phyloP scores from a whole-genome alignment of 53 echinoderm and acorn worm species.

The Stichopus horrens region DNA sequence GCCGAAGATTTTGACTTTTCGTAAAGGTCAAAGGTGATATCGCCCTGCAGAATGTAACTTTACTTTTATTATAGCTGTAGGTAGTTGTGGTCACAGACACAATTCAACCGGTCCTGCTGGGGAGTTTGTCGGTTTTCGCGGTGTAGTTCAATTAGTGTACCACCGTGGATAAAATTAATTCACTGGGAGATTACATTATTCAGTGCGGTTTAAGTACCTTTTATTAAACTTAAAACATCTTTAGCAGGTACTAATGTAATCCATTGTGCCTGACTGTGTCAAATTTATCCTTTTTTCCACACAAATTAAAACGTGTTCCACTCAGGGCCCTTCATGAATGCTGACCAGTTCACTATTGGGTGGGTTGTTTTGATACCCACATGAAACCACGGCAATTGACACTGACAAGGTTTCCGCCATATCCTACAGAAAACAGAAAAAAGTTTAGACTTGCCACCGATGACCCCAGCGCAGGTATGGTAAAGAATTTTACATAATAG shows the following conservation, averaged over 20 bases:
- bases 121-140: neutral
- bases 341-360: too few species aligned
- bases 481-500: too few species aligned
- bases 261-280: neutral
- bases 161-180: neutral
- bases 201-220: constrained; percentile 9
- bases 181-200: neutral
- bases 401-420: too few species aligned
- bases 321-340: too few species aligned
- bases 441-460: too few species aligned
- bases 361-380: too few species aligned
- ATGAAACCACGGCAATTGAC: too few species aligned
- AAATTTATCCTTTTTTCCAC: neutral
- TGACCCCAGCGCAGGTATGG: too few species aligned
- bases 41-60: constrained; percentile 1
- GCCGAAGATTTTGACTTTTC: neutral
- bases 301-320: too few species aligned
- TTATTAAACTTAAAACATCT: neutral
- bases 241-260: neutral
- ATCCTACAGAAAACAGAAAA: too few species aligned
- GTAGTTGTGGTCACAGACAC: neutral
- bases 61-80: neutral
- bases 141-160: neutral
- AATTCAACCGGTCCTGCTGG: neutral
- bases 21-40: constrained; percentile 11